A percentile compares a stretch with the other conserved stretches of the same genome.
Evolutionary conservation across 2,113 vertebrate species (phyloP).

Genomic region (Tachysurus fulvidraco): DNA sequence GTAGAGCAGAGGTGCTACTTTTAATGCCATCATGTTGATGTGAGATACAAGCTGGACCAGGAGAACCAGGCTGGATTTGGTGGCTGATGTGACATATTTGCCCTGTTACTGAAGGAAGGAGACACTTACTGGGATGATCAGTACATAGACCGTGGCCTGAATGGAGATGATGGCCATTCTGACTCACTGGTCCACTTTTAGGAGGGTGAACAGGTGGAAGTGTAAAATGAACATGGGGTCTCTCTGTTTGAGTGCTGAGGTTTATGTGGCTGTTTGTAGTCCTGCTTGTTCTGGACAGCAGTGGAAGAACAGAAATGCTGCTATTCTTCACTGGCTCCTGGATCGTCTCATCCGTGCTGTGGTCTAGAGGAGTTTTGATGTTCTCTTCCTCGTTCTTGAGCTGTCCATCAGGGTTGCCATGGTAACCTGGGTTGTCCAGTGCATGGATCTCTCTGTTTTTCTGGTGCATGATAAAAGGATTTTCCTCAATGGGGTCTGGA

Average conservation of each 20-base stretch:
- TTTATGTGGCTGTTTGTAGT: conserved; percentile 60
- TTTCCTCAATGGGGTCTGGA: conserved; percentile 93
- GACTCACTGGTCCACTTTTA: conserved; percentile 58
- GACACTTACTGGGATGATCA: conserved; percentile 59
- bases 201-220: conserved; percentile 62
- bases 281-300: conserved; percentile 57
- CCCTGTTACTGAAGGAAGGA: conserved; percentile 30
- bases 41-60: conserved; percentile 54
- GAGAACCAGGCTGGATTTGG: conserved; percentile 41
- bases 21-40: conserved; percentile 59
- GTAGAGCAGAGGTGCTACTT: conserved; percentile 65
- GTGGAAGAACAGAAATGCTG: conserved; percentile 66
- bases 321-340: conserved; percentile 85
- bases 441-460: conserved; percentile 91
- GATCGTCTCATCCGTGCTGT: conserved; percentile 76
- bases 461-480: conserved; percentile 89
- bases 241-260: background rate
- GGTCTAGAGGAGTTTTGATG: conserved; percentile 89
- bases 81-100: conserved; percentile 39
- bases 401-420: conserved; percentile 80
- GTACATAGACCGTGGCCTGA: conserved; percentile 62
- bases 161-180: conserved; percentile 64
- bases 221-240: conserved; percentile 62
- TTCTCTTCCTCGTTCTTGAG: conserved; percentile 89
- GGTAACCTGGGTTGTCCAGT: conserved; percentile 92